Evolutionary conservation across 2,113 vertebrate genomes (phyloP), one percentile per base, ranked within the genome.

Genomic region (Dermatemys mawii): DNA sequence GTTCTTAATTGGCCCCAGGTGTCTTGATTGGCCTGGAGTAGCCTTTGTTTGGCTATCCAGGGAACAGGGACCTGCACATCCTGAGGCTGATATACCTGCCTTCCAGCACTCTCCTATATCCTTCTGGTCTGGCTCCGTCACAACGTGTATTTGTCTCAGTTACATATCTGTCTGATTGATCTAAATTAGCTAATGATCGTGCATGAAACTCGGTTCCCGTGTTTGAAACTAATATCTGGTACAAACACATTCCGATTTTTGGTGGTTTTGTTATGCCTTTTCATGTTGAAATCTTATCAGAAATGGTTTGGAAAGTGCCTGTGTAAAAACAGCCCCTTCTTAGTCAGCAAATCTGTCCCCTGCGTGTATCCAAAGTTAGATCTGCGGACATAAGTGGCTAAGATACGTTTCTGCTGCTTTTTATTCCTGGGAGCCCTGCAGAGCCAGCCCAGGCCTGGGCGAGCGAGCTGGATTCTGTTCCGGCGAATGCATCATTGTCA

Each of bases 111-210:
- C n/a, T n/a, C n/a, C n/a, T n/a, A n/a, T n/a, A n/a, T n/a, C n/a
- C n/a, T n/a, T n/a, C n/a, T n/a, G n/a, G n/a, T n/a, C n/a, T n/a
- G n/a, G n/a, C n/a, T n/a, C n/a, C n/a, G n/a, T n/a, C n/a, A n/a
- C n/a, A n/a, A n/a, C n/a, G 0, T 0, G 0, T 76, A 75, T 51
- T 82, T 93, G 67, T 54, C 35, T 78, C 91, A 26, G 60, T 85
- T 82, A 78, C 83, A 46, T 60, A 50, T 79, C 57, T 90, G n/a
- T 79, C 70, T 44, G 70, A 79, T 87, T 87, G 38, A 83, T 73
- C 86, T 93, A 93, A 87, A 90, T 81, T 90, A 75, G 88, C 84
- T 83, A 83, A 53, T 79, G 80, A 83, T 63, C 13, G 50, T 84
- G 50, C 53, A n/a, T 38, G 14, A 49, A 51, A 81, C 50, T 78